Evolutionary conservation across 1,140 invertebrate genomes (phyloP).

Genomic region (Heterodera schachtii): DNA sequence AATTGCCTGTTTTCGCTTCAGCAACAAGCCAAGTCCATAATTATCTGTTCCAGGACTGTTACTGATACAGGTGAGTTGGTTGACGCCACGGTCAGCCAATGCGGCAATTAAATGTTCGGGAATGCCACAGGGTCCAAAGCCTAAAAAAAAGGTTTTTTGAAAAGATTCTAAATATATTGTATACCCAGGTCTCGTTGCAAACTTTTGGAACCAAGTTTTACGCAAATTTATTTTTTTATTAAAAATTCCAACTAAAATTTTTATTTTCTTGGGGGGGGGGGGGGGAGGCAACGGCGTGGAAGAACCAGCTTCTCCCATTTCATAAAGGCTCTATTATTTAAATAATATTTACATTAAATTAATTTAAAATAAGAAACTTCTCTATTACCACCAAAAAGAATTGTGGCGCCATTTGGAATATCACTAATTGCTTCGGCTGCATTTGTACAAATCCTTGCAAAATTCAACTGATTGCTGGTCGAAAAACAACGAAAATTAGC

Average conservation of each 20-base stretch:
- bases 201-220: too few species aligned
- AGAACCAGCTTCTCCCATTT: too few species aligned
- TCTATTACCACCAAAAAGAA: conserved; percentile 80
- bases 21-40: conserved; percentile 86
- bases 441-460: conserved; percentile 73
- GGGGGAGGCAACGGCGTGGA: too few species aligned
- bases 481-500: background rate
- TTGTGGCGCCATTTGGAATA: conserved; percentile 81
- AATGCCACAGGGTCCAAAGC: conserved; percentile 97
- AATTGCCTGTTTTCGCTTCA: conserved; percentile 65
- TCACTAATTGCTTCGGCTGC: conserved; percentile 81
- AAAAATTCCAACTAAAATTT: too few species aligned
- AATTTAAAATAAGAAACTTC: conserved; percentile 1
- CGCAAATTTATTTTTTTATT: too few species aligned
- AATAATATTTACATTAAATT: background rate
- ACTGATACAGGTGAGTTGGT: conserved; percentile 86
- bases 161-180: too few species aligned
- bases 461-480: background rate
- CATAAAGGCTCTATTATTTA: too few species aligned
- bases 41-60: conserved; percentile 94
- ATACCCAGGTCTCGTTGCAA: too few species aligned
- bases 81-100: conserved; percentile 75
- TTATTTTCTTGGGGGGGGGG: too few species aligned
- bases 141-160: conserved; percentile 66
- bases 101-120: conserved; percentile 93